These are phyloP conservation scores for Eupsittula cactorum DNA, from an alignment of 2,113 vertebrate species.

Conservation along the genomic window DNA sequence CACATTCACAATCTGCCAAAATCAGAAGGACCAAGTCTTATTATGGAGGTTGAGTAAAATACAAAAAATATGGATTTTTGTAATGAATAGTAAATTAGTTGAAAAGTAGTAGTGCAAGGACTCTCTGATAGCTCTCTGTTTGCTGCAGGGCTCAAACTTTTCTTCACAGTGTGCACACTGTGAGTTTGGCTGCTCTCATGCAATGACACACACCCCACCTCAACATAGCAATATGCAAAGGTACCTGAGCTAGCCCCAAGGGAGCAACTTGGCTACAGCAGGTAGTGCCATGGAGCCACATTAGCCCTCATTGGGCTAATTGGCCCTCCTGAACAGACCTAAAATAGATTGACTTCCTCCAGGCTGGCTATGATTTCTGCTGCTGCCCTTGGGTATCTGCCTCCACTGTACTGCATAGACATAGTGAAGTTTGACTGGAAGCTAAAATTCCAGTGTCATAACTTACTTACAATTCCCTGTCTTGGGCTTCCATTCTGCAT, in stretches of 20 bases:
- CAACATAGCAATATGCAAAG: rapidly evolving
- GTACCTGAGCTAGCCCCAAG: not conserved
- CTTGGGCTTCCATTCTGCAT: not conserved
- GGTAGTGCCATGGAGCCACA: rapidly evolving
- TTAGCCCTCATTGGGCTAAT: rapidly evolving
- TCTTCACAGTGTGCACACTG: not conserved
- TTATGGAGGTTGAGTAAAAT: not conserved
- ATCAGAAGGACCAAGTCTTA: not conserved
- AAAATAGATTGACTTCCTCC: not conserved
- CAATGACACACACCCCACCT: not conserved
- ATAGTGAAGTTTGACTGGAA: not conserved
- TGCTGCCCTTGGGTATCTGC: not conserved
- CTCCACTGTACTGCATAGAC: rapidly evolving
- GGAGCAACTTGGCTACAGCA: not conserved
- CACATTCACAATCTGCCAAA: not conserved
- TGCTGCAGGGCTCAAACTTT: not conserved
- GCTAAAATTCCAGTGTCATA: not conserved
- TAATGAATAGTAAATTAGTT: not conserved
- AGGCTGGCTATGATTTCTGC: not conserved
- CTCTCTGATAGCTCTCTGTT: not conserved
- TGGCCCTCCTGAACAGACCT: not conserved
- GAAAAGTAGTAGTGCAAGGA: not conserved
- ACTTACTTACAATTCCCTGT: not conserved
- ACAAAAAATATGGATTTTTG: not conserved
- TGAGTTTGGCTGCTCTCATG: not conserved